Conservation (phyloP, 2,888 invertebrate species). For the Resseliella maxima region DNA sequence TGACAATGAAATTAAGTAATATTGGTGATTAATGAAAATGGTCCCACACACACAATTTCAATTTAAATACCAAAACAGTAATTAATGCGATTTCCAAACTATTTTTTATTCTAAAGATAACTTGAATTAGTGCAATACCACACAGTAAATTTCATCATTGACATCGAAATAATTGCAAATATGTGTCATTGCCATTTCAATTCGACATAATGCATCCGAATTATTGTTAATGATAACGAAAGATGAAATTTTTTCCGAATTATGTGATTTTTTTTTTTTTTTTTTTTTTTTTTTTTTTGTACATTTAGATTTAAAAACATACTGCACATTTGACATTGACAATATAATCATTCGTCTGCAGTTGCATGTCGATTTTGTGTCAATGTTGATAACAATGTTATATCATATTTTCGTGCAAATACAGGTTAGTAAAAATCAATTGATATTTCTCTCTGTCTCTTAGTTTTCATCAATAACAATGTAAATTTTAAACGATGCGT, state of each 20-base stretch:
- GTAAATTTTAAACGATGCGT: no score
- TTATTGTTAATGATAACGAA: not conserved
- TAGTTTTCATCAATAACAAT: no score
- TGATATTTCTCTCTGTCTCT: not conserved
- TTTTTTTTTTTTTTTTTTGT: no score
- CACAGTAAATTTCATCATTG: not conserved
- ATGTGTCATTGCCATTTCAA: slow-evolving; percentile 3
- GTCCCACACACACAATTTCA: not conserved
- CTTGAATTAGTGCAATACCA: not conserved
- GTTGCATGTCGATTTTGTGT: not conserved
- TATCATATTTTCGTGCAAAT: not conserved
- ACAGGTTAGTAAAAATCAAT: not conserved
- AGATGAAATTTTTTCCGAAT: not conserved
- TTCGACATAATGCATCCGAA: not conserved
- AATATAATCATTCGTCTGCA: not conserved
- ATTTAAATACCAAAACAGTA: no score
- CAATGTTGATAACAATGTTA: slow-evolving; percentile 1
- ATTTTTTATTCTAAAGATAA: no score
- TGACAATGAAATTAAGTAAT: not conserved
- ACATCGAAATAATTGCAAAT: not conserved
- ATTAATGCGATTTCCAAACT: not conserved
- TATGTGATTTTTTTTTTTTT: no score
- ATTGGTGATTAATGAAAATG: not conserved
- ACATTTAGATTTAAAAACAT: not conserved
- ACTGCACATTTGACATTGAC: slow-evolving; percentile 20